Base-by-base conservation (phyloP, 2,888 invertebrate species). In the Leptothorax acervorum region DNA sequence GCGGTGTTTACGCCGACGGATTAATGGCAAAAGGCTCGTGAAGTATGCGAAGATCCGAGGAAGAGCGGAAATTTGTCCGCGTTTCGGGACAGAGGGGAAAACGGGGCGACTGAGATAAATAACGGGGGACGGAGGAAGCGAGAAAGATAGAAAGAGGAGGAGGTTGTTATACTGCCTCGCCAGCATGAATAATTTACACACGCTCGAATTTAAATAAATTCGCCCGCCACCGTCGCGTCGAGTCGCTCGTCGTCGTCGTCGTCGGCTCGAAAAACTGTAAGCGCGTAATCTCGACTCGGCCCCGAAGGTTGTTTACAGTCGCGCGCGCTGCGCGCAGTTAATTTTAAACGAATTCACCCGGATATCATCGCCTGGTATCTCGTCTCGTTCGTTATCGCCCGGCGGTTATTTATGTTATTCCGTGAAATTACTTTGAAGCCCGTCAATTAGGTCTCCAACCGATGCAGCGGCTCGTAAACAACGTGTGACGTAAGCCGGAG, bases 161-260 rank as follows among this genome's bases (percentile, higher is more conserved):
- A 90, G 86, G 87, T 86, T 73, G 88, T 90, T 82, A 85, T 42
- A 88, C 84, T 76, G 91, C 79, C 79, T 83, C 85, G 84, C 63
- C 63, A 73, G 85, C 88, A 92, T 92, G 92, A 93, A 93, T 93
- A 92, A 92, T 93, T 93, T 90, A 92, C 90, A 75, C 74, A 86
- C 84, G 75, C 78, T 86, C 68, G 89, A 89, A 92, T 92, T 92
- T 89, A 88, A 92, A 92, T 92, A 93, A 92, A 92, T 92, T 91
- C 90, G 88, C 73, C 79, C 71, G 81, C 42, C 83, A 84, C 71
- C 70, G 78, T 51, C 74, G 65, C 60, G 39, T n/a, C 42, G 12
- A 28, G 35, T 6, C 5, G 35, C 23, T 6, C 74, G 68, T 63
- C 73, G 68, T 11, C 31, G 18, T 18, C 53, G 35, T 23, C 53